Base-by-base conservation (phyloP, 2,113 vertebrate genomes). In the Rallus limicola region DNA sequence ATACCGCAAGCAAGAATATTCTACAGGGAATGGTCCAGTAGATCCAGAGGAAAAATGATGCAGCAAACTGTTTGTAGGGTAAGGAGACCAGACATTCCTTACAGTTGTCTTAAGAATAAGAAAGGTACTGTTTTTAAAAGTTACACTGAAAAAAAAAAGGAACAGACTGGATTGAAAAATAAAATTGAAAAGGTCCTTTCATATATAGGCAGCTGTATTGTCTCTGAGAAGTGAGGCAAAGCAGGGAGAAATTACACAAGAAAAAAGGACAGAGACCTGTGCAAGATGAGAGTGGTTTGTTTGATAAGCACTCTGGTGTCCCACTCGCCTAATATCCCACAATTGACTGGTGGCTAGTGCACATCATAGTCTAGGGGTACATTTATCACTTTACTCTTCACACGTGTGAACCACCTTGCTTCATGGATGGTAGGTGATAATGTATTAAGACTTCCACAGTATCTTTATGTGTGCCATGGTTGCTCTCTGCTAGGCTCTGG, bases 401-500 rank as follows among this genome's bases (percentile, higher is more conserved):
- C 5, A 5, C n/a, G 4, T 24, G 38, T 42, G 7, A 91, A 31
- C 4, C 8, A 36, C 33, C 7, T 64, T 64, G 23, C 17, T 72
- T 69, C 28, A 9, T 14, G 23, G 15, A 2, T 52, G 10, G 7
- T 40, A 25, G 36, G 16, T n/a, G 19, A 50, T 36, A 67, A 26
- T 6, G 4, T 7, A 8, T 23, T 28, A 42, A 34, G 34, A 33
- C 8, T 52, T 77, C 11, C 21, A 64, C 25, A 38, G 20, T 20
- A 46, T 46, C 13, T 71, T 76, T 26, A 29, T 14, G 15, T 60
- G 21, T 3, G 2, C 6, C 7, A 3, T 16, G 5, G 38, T 53
- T 14, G 7, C 25, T 52, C 16, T 8, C 4, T 2, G 0, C 21
- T 63, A 44, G 68, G 10, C 10, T 88, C 20, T 5, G 1, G 0